Percentiles rank a stretch among this genome's conserved stretches.
Conservation (phyloP, 92 coral and sea anemone genomes). For the Montipora capitata region DNA sequence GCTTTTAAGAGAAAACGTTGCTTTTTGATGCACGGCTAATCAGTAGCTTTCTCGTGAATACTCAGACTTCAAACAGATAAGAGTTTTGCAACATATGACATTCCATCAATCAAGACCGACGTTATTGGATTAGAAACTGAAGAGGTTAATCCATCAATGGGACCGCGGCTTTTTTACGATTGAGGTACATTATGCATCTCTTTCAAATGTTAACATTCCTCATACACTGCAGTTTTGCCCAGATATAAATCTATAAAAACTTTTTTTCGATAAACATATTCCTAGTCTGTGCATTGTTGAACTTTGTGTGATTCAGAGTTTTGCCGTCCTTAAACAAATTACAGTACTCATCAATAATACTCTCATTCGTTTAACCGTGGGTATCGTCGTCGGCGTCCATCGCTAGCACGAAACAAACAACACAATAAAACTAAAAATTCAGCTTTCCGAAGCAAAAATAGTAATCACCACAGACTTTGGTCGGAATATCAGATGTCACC, state of each 20-base stretch:
- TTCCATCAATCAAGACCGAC: not conserved
- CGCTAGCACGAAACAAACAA: too few relatives aligned
- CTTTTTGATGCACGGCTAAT: not conserved
- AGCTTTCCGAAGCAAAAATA: too few relatives aligned
- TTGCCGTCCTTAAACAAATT: too few relatives aligned
- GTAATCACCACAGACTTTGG: too few relatives aligned
- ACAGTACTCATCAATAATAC: too few relatives aligned
- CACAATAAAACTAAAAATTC: too few relatives aligned
- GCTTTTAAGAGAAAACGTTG: not conserved
- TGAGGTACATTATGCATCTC: slow-evolving; percentile 5
- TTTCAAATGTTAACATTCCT: not conserved
- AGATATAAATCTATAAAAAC: not conserved
- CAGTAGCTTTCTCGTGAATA: not conserved
- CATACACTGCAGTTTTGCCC: not conserved
- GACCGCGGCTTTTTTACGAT: not conserved
- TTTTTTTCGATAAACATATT: too few relatives aligned
- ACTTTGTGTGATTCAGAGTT: too few relatives aligned
- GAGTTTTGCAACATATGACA: not conserved
- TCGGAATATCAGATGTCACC: not conserved
- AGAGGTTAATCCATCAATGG: slow-evolving; percentile 40
- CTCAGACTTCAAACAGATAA: too few relatives aligned
- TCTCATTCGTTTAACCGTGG: too few relatives aligned
- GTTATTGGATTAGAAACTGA: not conserved
- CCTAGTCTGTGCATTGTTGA: too few relatives aligned
- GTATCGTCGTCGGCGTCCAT: too few relatives aligned